These are phyloP conservation scores for Sisor rabdophorus DNA, from an alignment of 2,113 vertebrate species.

Conservation along the genomic window DNA sequence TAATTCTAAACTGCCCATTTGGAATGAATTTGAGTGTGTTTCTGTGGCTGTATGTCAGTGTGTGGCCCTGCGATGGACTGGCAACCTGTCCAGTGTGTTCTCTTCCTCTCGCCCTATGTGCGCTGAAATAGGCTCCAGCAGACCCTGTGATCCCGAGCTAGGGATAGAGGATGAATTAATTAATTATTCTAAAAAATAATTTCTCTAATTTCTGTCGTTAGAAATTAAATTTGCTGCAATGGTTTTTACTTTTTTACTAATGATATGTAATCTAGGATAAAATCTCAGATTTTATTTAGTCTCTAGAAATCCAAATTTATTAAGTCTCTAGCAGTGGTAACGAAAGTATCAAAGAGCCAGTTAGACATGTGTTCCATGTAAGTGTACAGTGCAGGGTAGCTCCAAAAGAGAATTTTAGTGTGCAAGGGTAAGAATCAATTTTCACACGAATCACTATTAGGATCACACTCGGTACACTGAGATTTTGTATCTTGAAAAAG, in stretches of 20 bases:
- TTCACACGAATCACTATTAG: conserved; percentile 55
- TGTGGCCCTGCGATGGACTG: no score
- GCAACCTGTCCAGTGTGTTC: no score
- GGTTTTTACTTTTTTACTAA: no score
- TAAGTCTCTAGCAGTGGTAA: conserved; percentile 4
- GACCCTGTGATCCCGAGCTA: no score
- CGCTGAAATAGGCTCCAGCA: no score
- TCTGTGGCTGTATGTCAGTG: no score
- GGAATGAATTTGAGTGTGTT: no score
- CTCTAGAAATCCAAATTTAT: conserved; percentile 50
- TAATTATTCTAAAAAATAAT: no score
- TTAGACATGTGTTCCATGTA: background rate
- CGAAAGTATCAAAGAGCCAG: background rate
- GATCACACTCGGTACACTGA: conserved; percentile 42
- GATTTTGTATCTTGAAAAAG: conserved; percentile 54
- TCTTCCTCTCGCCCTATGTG: no score
- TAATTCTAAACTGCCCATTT: no score
- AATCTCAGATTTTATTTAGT: conserved; percentile 50
- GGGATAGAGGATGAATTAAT: no score
- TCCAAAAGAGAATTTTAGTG: conserved; percentile 2
- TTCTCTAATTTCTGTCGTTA: conserved; percentile 95
- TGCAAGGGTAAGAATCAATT: background rate
- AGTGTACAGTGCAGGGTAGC: background rate
- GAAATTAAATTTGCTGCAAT: conserved; percentile 81
- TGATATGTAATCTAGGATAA: conserved; percentile 59